Conservation (phyloP, 2,797 vertebrate genomes). For the Cossypha polioptera region DNA sequence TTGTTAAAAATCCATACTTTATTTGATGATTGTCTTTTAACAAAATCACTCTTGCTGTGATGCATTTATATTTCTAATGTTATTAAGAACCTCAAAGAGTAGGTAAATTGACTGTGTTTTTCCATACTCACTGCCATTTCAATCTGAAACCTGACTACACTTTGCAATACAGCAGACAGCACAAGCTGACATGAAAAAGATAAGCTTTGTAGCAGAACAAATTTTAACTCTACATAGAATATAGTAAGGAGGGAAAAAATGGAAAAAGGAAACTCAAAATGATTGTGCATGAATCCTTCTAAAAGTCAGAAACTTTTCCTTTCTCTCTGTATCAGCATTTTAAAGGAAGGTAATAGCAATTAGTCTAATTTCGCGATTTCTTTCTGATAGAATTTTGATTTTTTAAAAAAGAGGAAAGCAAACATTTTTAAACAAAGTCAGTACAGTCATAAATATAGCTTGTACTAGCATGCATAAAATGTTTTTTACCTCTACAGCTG, state of each 20-base stretch:
- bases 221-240: not conserved
- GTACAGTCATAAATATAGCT: not conserved
- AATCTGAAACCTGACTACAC: constrained; percentile 57
- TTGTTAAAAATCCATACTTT: constrained; percentile 71
- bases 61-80: constrained; percentile 66
- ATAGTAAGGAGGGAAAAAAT: not conserved
- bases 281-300: not conserved
- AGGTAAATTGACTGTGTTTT: constrained; percentile 71
- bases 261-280: not conserved
- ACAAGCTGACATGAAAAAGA: constrained; percentile 46
- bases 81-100: constrained; percentile 71
- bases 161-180: constrained; percentile 42
- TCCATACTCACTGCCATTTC: constrained; percentile 69
- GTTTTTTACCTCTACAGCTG: not conserved
- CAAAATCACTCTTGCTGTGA: constrained; percentile 67
- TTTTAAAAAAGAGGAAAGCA: not conserved
- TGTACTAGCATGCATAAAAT: not conserved
- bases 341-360: constrained; percentile 16
- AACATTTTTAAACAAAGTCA: not conserved
- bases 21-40: constrained; percentile 71
- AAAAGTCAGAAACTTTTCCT: constrained; percentile 13
- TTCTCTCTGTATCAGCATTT: constrained; percentile 30
- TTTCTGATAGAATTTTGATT: constrained; percentile 11
- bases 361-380: constrained; percentile 40
- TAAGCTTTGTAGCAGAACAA: constrained; percentile 55